A percentile compares a stretch with the other conserved stretches of the same genome.
phyloP scores from a whole-genome alignment of 92 coral and sea anemone species.

The Galaxea fascicularis region DNA sequence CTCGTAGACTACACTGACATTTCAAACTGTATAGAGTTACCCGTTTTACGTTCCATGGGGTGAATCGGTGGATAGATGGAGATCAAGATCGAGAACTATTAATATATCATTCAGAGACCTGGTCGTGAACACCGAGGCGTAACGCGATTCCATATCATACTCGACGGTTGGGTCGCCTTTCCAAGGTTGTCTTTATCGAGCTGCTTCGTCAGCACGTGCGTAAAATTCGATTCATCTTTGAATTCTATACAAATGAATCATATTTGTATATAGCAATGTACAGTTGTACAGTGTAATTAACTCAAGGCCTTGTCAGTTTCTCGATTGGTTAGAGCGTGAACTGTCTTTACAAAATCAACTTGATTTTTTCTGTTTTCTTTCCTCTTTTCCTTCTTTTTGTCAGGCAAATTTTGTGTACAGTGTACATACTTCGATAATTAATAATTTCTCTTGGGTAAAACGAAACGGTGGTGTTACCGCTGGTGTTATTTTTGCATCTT shows the following conservation, averaged over 20 bases:
- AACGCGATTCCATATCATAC: too few relatives aligned
- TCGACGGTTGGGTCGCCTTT: too few relatives aligned
- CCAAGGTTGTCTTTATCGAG: background rate
- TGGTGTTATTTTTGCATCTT: background rate
- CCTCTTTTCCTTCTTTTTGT: background rate
- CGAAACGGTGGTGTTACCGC: background rate
- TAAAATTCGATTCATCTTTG: background rate
- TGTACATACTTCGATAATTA: too few relatives aligned
- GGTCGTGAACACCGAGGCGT: too few relatives aligned
- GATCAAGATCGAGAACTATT: too few relatives aligned
- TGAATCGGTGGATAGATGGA: too few relatives aligned
- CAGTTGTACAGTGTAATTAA: slow-evolving; percentile 31
- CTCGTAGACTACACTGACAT: background rate
- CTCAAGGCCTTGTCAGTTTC: background rate
- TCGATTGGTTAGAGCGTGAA: background rate
- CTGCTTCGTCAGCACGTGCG: background rate
- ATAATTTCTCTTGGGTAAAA: too few relatives aligned
- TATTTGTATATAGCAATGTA: slow-evolving; percentile 2
- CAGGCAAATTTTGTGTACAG: background rate
- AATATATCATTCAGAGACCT: too few relatives aligned
- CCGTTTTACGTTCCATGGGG: background rate
- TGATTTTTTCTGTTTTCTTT: too few relatives aligned
- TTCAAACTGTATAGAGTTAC: background rate
- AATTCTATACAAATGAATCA: slow-evolving; percentile 9
- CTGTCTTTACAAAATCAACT: too few relatives aligned